Base-by-base conservation (phyloP, 2,797 vertebrate genomes). In the Peromyscus eremicus region DNA sequence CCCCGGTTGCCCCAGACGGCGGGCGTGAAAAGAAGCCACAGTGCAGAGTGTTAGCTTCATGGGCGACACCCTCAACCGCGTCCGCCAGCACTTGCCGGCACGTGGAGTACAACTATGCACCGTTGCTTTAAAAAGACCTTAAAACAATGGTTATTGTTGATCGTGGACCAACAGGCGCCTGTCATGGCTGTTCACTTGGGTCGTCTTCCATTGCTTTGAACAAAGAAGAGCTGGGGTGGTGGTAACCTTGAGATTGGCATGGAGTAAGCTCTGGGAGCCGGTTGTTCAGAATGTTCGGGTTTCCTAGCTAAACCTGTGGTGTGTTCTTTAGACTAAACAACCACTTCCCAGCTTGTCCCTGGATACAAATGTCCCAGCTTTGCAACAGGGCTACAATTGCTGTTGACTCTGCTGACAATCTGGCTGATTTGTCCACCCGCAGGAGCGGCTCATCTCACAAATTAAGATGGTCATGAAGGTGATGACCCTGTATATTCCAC, bases 391-490 rank as follows among this genome's bases (percentile, higher is more conserved):
- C 57, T n/a, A 4, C 21, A 1, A 43, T 55, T 14, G 16, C 11
- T 21, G 52, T 0, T 11, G 40, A 62, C 79, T 17, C 82, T n/a
- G n/a, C n/a, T n/a, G n/a, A n/a, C n/a, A n/a, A n/a, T n/a, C n/a
- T 17, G 40, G 25, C 84, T 93, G 76, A 76, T 9, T 8, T 77
- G 71, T 79, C 34, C 57, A 0, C 25, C 37, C 98, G 5, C 96
- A 99, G 99, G 99, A 99, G 98, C 99, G 98, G 81, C 99, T 99
- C 71, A 99, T 99, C 96, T 97, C 98, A 91, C 99, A 99, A 96
- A 99, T 99, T 75, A 99, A 99, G 99, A 99, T 99, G 99, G 99
- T 99, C 23, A 87, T 99, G 92, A 99, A 97, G 96, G 99, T 99
- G 66, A 98, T 99, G 81, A 99, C 99, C 97, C 98, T 99, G 77